phyloP scores from a whole-genome alignment of 2,113 vertebrate genomes.

The Ceyx melanurus region DNA sequence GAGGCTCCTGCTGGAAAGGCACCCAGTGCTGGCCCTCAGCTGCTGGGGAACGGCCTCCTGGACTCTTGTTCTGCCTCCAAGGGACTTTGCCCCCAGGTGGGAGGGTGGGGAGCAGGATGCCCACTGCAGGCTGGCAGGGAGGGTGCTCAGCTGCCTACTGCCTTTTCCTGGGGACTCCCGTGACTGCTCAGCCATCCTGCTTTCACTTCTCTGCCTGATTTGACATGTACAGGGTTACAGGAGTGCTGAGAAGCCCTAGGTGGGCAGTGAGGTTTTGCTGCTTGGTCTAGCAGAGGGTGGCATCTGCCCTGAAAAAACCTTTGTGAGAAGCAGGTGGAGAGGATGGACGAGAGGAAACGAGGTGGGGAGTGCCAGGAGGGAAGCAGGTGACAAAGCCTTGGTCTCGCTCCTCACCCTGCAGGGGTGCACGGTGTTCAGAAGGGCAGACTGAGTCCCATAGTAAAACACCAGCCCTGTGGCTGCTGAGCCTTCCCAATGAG shows the following conservation, averaged over 20 bases:
- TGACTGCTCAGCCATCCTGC: background rate
- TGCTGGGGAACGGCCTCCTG: background rate
- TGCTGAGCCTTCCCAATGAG: fast-evolving
- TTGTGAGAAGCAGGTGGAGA: background rate
- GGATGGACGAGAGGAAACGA: background rate
- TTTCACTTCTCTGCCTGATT: background rate
- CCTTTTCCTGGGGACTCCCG: background rate
- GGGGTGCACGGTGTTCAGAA: background rate
- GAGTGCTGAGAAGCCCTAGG: background rate
- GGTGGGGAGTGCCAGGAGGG: background rate
- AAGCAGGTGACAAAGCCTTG: fast-evolving
- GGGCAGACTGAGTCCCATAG: background rate
- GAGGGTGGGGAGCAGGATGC: too few species aligned
- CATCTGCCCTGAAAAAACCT: background rate
- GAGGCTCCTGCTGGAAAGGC: background rate
- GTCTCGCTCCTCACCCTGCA: fast-evolving
- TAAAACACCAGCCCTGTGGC: background rate
- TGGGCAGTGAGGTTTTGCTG: background rate
- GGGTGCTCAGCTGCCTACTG: background rate
- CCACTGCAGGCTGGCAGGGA: fast-evolving
- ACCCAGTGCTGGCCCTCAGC: too few species aligned
- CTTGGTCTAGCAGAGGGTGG: background rate
- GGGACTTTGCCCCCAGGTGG: fast-evolving
- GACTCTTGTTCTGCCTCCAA: background rate
- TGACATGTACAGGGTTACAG: background rate